phyloP scores from a whole-genome alignment of 92 coral and sea anemone genomes.

The Actinernus sp. region DNA sequence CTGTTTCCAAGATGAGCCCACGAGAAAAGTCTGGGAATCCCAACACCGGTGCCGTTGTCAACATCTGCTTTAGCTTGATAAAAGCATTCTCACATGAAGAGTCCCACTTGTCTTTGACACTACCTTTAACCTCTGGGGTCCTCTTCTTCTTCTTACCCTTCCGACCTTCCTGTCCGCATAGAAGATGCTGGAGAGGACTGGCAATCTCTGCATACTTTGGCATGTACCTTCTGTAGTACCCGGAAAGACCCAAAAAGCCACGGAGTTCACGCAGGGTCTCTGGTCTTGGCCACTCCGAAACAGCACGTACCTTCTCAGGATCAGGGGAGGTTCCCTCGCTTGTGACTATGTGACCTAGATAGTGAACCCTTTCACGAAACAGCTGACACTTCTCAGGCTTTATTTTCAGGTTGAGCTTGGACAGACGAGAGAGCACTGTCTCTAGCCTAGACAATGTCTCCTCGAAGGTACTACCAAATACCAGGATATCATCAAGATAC shows the following conservation, averaged over 20 bases:
- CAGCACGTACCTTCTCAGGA: slow-evolving; percentile 59
- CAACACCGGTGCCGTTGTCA: slow-evolving; percentile 64
- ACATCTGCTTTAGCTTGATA: slow-evolving; percentile 27
- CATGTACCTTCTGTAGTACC: slow-evolving; percentile 49
- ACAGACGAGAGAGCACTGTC: slow-evolving; percentile 46
- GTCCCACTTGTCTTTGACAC: slow-evolving; percentile 50
- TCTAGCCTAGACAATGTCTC: slow-evolving; percentile 60
- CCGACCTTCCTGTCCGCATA: slow-evolving; percentile 34
- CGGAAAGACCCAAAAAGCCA: slow-evolving; percentile 44
- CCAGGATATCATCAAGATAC: slow-evolving; percentile 67
- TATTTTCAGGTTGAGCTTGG: slow-evolving; percentile 45
- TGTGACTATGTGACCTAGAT: slow-evolving; percentile 51
- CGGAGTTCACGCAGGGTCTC: slow-evolving; percentile 62
- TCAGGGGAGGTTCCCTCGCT: slow-evolving; percentile 32
- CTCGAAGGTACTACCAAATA: slow-evolving; percentile 57
- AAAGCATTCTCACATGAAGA: slow-evolving; percentile 49
- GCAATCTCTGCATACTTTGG: slow-evolving; percentile 44
- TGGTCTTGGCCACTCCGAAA: slow-evolving; percentile 62
- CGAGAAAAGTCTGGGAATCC: slow-evolving; percentile 62
- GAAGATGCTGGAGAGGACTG: slow-evolving; percentile 48
- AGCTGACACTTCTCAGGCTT: slow-evolving; percentile 57
- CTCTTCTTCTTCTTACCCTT: slow-evolving; percentile 14
- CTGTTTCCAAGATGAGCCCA: slow-evolving; percentile 56
- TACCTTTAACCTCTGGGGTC: not conserved
- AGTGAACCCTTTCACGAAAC: slow-evolving; percentile 34